Evolutionary conservation across 2,113 vertebrate species (phyloP).

Genomic region (Argyrosomus japonicus): DNA sequence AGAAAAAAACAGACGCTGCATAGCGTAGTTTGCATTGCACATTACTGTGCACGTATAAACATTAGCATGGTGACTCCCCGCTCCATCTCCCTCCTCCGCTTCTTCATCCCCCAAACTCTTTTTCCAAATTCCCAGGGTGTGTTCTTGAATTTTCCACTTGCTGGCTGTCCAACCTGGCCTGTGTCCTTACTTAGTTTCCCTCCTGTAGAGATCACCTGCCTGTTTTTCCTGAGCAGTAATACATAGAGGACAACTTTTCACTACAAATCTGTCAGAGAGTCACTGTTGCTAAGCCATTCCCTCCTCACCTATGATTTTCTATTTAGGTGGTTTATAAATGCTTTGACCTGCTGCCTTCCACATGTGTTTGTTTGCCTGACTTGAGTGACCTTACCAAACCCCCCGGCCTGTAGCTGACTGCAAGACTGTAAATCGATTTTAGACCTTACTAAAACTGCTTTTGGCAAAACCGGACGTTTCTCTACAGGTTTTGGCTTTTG

Average conservation of each 20-base stretch:
- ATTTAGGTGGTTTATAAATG: not conserved
- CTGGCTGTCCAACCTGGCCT: not conserved
- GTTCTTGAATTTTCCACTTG: not conserved
- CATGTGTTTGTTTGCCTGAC: not conserved
- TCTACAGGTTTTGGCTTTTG: not conserved
- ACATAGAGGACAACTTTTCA: not conserved
- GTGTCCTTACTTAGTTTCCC: not conserved
- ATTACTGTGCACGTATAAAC: not conserved
- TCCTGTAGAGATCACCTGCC: not conserved
- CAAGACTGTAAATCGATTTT: not conserved
- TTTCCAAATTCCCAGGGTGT: not conserved
- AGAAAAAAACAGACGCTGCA: conserved; percentile 18
- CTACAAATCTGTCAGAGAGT: not conserved
- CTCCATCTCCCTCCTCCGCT: not conserved
- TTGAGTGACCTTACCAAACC: not conserved
- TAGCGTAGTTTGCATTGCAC: conserved; percentile 16
- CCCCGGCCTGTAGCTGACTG: not conserved
- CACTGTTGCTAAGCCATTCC: not conserved
- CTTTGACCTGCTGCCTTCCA: not conserved
- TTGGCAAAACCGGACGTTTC: not conserved
- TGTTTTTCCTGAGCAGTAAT: not conserved
- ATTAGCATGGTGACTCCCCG: not conserved
- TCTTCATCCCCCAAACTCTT: not conserved
- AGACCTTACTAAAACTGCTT: not conserved
- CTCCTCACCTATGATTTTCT: not conserved